A percentile compares a stretch with the other conserved stretches of the same genome.
These are phyloP conservation scores for Scaeva pyrastri DNA, from an alignment of 2,888 invertebrate genomes.

Conservation along the genomic window DNA sequence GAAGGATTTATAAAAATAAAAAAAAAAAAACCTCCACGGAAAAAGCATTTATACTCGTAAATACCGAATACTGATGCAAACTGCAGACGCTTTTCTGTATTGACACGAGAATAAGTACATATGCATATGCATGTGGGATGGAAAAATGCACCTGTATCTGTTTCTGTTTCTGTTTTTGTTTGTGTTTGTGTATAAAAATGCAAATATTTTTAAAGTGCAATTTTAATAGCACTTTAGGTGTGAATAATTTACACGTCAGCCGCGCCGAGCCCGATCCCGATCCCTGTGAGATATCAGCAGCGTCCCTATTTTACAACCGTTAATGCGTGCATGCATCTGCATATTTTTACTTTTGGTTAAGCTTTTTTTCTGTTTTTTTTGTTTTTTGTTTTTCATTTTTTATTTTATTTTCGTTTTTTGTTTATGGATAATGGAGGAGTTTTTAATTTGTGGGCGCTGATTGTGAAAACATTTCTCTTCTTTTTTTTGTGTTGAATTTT, in stretches of 20 bases:
- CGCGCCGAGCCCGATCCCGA: slow-evolving; percentile 36
- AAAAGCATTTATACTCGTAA: neutral
- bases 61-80: slow-evolving; percentile 2
- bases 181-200: slow-evolving; percentile 44
- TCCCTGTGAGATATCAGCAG: slow-evolving; percentile 49
- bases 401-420: slow-evolving; percentile 20
- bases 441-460: slow-evolving; percentile 70
- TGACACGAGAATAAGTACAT: no score
- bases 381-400: slow-evolving; percentile 33
- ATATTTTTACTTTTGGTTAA: slow-evolving; percentile 56
- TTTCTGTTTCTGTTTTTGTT: no score
- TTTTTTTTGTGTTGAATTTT: slow-evolving; percentile 49
- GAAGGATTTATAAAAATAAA: neutral
- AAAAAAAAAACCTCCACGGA: slow-evolving; percentile 10
- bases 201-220: slow-evolving; percentile 75
- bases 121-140: slow-evolving; percentile 4
- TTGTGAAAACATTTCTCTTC: slow-evolving; percentile 61
- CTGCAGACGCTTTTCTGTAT: neutral
- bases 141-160: slow-evolving; percentile 22
- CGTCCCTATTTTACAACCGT: slow-evolving; percentile 53
- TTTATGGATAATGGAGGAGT: slow-evolving; percentile 53
- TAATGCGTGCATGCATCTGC: slow-evolving; percentile 62
- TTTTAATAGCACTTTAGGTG: slow-evolving; percentile 75
- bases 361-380: slow-evolving; percentile 26
- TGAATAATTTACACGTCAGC: slow-evolving; percentile 69